Evolutionary conservation across 2,888 invertebrate species (phyloP).

Genomic region (Myathropa florea): DNA sequence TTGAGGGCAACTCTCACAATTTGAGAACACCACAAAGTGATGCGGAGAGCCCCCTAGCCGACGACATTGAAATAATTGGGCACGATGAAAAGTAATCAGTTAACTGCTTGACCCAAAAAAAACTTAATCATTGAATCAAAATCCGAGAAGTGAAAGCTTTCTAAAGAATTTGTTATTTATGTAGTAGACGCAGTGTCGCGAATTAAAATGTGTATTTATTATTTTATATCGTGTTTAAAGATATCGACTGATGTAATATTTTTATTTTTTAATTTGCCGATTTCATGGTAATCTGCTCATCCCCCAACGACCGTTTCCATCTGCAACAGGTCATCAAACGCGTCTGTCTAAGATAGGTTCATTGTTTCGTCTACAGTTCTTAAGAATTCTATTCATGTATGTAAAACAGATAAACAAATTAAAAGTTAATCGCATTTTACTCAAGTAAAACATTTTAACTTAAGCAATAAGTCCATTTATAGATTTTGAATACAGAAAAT

Average conservation of each 20-base stretch:
- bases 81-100: constrained; percentile 76
- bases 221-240: constrained; percentile 27
- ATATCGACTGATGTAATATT: constrained; percentile 62
- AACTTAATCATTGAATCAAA: background rate
- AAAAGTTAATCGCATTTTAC: constrained; percentile 5
- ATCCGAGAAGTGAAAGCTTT: constrained; percentile 1
- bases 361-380: constrained; percentile 27
- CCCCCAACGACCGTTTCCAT: constrained; percentile 13
- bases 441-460: constrained; percentile 23
- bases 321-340: background rate
- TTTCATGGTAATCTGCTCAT: constrained; percentile 27
- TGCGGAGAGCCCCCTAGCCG: constrained; percentile 80
- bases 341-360: background rate
- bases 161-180: constrained; percentile 16
- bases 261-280: constrained; percentile 40
- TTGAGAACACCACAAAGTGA: constrained; percentile 76
- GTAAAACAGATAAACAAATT: constrained; percentile 7
- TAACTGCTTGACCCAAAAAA: background rate
- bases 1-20: constrained; percentile 78
- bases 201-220: constrained; percentile 17
- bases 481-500: constrained; percentile 59
- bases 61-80: constrained; percentile 80
- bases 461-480: constrained; percentile 42
- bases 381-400: constrained; percentile 17
- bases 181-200: constrained; percentile 5